These are phyloP conservation scores for Abrostola triplasia DNA, from an alignment of 2,888 invertebrate genomes.

Conservation along the genomic window DNA sequence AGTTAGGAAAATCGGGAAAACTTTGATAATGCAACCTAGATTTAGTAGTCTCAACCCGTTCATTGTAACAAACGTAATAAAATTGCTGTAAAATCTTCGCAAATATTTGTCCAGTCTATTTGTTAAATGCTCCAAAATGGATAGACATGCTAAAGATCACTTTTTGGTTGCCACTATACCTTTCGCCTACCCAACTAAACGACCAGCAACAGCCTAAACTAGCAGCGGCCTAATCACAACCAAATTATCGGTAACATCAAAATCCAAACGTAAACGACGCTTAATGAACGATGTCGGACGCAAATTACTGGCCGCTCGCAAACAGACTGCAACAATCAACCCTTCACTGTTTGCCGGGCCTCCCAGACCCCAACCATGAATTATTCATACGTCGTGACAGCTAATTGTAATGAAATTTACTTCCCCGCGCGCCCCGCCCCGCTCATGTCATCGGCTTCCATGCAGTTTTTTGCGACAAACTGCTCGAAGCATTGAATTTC, in stretches of 20 bases:
- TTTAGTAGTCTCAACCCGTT: no score
- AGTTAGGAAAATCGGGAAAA: no score
- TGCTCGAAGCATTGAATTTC: conserved; percentile 39
- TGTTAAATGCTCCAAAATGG: no score
- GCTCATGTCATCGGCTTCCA: conserved; percentile 55
- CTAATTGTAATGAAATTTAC: conserved; percentile 88
- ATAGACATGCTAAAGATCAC: no score
- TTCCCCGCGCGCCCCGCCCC: conserved; percentile 63
- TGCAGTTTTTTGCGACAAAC: conserved; percentile 42
- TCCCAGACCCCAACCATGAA: conserved; percentile 74
- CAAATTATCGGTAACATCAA: conserved; percentile 58
- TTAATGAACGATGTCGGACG: conserved; percentile 70
- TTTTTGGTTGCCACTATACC: no score
- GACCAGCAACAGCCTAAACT: conserved; percentile 15
- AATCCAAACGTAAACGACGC: conserved; percentile 58
- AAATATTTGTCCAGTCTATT: no score
- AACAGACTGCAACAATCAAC: conserved; percentile 75
- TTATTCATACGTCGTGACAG: conserved; percentile 83
- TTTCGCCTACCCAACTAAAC: conserved; percentile 2
- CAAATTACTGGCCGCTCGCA: conserved; percentile 74
- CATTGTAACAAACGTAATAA: no score
- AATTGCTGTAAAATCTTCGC: no score
- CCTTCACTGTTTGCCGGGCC: conserved; percentile 82
- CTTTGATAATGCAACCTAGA: no score
- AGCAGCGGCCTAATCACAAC: conserved; percentile 38